Conservation (phyloP, 2,888 invertebrate genomes). For the Synanthedon vespiformis region DNA sequence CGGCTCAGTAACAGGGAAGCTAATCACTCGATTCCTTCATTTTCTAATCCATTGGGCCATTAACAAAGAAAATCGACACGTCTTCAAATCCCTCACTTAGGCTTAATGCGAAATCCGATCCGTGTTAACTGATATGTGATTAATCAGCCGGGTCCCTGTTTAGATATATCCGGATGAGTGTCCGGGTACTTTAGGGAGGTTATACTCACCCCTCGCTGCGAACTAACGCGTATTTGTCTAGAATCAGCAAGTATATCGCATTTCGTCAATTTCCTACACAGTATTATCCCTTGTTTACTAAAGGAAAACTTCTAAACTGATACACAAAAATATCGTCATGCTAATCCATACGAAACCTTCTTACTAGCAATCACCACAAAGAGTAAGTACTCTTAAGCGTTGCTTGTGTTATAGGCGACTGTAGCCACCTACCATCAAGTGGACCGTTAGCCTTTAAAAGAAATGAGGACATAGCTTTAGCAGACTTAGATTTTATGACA, state of each 20-base stretch:
- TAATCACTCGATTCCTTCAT: conserved; percentile 2
- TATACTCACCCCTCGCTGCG: conserved; percentile 9
- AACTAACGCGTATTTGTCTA: background rate
- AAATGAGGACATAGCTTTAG: too few relatives aligned
- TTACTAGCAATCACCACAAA: too few relatives aligned
- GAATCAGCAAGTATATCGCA: background rate
- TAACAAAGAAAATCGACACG: conserved; percentile 18
- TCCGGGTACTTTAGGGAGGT: conserved; percentile 12
- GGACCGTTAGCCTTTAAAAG: too few relatives aligned
- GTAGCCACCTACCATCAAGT: too few relatives aligned
- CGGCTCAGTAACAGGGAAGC: background rate
- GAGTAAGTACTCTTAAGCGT: too few relatives aligned
- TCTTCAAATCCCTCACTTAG: conserved; percentile 23
- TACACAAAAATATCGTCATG: too few relatives aligned
- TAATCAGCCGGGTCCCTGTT: conserved; percentile 29
- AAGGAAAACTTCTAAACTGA: too few relatives aligned
- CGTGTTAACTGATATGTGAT: conserved; percentile 46
- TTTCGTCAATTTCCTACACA: background rate
- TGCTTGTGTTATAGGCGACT: too few relatives aligned
- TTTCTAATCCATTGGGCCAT: conserved; percentile 7
- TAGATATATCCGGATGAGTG: conserved; percentile 12
- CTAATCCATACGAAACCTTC: too few relatives aligned
- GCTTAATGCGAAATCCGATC: conserved; percentile 29
- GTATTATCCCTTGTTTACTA: too few relatives aligned
- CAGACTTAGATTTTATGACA: too few relatives aligned